Base-by-base conservation (phyloP, 2,113 vertebrate species). In the Clarias gariepinus region DNA sequence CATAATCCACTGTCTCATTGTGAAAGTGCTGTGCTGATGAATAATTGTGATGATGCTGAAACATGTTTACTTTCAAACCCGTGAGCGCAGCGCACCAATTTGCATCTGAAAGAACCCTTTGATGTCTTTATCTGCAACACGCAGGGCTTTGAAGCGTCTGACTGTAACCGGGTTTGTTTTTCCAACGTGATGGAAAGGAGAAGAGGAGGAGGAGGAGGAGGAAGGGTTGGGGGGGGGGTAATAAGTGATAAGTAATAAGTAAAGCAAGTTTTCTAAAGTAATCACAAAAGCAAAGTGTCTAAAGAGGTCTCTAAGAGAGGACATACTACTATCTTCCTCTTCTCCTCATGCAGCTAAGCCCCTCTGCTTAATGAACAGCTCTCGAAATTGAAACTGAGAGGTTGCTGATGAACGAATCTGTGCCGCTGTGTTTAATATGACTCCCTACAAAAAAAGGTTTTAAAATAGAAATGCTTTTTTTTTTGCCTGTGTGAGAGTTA, bases 111-210 rank as follows among this genome's bases (percentile, higher is more conserved):
- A 81, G 85, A 77, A 71, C 81, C 41, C 80, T 92, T 90, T 92
- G 92, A 93, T 89, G 91, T 90, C 90, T 89, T 86, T 88, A 92
- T 93, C 90, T 88, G 90, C 89, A 86, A 84, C 86, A 69, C 53
- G 61, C 84, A 41, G 86, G n/a, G 88, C 92, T 93, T 91, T 93
- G 90, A 93, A 91, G 91, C 88, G 33, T 88, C 81, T 86, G 89
- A 88, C 87, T 82, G 83, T 85, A 81, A 83, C 85, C 63, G 83
- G 88, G 91, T 91, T 90, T 87, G 89, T 86, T 90, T 86, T 91
- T 82, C 85, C 76, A 81, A 80, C 60, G 84, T 88, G 89, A 85
- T 78, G 61, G 64, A 77, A 86, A 81, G 58, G 61, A 82, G 41
- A 76, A 12, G 77, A 36, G 77, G 52, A 28, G 55, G 77, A 33